A percentile compares a stretch with the other conserved stretches of the same genome.
These are phyloP conservation scores for Thinocorus orbignyianus DNA, from an alignment of 2,113 vertebrate species.

Conservation along the genomic window DNA sequence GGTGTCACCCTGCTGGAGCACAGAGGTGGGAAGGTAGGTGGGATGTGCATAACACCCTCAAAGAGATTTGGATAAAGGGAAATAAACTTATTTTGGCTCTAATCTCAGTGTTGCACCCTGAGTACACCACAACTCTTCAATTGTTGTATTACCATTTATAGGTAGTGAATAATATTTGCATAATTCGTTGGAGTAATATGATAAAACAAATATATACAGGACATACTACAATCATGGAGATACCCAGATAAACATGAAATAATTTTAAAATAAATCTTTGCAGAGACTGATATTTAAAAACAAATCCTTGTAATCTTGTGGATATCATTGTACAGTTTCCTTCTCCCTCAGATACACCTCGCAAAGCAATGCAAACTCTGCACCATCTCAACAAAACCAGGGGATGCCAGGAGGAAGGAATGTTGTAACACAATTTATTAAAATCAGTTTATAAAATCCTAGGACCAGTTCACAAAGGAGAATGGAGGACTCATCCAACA, in stretches of 20 bases:
- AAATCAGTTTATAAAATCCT: constrained; percentile 50
- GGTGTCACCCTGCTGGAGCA: not conserved
- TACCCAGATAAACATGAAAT: not conserved
- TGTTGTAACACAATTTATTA: constrained; percentile 48
- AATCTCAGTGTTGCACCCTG: not conserved
- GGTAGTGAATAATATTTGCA: not conserved
- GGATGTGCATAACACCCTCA: not conserved
- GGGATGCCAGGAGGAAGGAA: constrained; percentile 22
- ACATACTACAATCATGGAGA: not conserved
- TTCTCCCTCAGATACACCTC: not conserved
- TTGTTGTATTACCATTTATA: not conserved
- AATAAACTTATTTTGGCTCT: not conserved
- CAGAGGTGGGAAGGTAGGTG: not conserved
- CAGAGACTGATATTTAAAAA: not conserved
- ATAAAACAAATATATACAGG: not conserved
- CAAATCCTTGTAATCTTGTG: not conserved
- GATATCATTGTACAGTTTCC: not conserved
- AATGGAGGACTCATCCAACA: not conserved
- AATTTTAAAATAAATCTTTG: not conserved
- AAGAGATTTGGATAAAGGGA: not conserved
- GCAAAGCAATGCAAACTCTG: not conserved
- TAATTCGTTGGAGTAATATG: not conserved
- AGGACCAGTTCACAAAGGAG: not conserved
- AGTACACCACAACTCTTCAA: not conserved
- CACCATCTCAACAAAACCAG: not conserved